Percentiles rank a stretch among this genome's conserved stretches.
Evolutionary conservation across 1,140 invertebrate genomes (phyloP).

Genomic region (Drosophila carrolli): DNA sequence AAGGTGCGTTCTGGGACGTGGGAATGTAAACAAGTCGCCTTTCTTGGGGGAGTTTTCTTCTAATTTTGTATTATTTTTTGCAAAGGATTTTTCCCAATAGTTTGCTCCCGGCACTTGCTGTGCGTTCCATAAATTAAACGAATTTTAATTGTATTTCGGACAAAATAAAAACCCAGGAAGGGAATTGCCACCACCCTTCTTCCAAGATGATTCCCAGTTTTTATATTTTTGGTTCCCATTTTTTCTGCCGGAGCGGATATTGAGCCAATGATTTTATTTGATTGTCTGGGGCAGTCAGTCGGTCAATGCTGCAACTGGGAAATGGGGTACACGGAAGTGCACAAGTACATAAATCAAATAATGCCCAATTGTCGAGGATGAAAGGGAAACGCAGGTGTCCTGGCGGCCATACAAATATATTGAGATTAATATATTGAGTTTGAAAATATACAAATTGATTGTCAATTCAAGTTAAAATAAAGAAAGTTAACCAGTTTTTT

Average conservation of each 20-base stretch:
- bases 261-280: constrained; percentile 75
- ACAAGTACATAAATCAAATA: constrained; percentile 35
- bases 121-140: constrained; percentile 64
- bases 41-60: constrained; percentile 45
- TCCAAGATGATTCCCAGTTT: constrained; percentile 42
- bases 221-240: constrained; percentile 11
- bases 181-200: constrained; percentile 44
- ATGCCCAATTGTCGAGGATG: constrained; percentile 7
- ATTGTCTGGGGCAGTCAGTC: constrained; percentile 59
- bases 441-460: constrained; percentile 10
- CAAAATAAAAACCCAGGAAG: constrained; percentile 42
- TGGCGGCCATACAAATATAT: not conserved
- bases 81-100: constrained; percentile 33
- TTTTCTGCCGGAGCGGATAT: constrained; percentile 56
- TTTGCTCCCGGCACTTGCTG: constrained; percentile 40
- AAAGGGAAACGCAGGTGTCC: constrained; percentile 33
- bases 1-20: constrained; percentile 66
- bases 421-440: constrained; percentile 1
- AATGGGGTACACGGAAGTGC: constrained; percentile 38
- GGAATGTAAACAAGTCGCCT: constrained; percentile 73
- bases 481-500: not conserved
- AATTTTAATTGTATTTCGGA: constrained; percentile 77
- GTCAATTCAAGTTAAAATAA: constrained; percentile 1
- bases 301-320: constrained; percentile 46
- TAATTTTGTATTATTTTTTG: constrained; percentile 36